A percentile compares a stretch with the other conserved stretches of the same genome.
phyloP scores from a whole-genome alignment of 2,888 invertebrate genomes.

The Tachina grossa region DNA sequence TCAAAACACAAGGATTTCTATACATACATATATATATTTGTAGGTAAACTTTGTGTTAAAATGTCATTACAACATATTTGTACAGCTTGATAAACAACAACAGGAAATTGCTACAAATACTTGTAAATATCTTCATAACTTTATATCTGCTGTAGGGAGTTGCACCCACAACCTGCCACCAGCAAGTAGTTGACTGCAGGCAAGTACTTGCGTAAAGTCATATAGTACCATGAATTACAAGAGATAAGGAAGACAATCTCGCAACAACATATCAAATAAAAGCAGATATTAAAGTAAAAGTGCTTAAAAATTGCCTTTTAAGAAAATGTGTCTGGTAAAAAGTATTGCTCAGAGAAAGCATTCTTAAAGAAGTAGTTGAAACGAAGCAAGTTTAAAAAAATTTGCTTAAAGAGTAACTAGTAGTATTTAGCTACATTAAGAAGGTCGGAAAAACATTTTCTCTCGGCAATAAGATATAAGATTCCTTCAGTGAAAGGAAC shows the following conservation, averaged over 20 bases:
- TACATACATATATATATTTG: slow-evolving; percentile 1
- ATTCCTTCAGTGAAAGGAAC: no score
- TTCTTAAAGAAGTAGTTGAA: no score
- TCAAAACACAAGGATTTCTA: no score
- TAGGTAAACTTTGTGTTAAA: slow-evolving; percentile 63
- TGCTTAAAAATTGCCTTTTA: neutral
- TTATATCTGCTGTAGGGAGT: slow-evolving; percentile 5
- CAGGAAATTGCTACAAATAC: slow-evolving; percentile 70
- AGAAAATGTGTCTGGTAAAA: neutral
- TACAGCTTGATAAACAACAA: slow-evolving; percentile 72
- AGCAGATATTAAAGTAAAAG: neutral
- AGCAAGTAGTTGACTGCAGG: neutral
- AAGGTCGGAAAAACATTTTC: no score
- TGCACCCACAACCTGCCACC: slow-evolving; percentile 5
- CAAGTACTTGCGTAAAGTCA: neutral
- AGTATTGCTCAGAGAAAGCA: no score
- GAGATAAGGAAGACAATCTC: neutral
- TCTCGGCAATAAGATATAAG: no score
- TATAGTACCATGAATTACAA: neutral
- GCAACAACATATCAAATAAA: neutral
- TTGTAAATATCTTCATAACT: slow-evolving; percentile 65
- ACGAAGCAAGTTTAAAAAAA: no score
- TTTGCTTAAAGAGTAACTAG: no score
- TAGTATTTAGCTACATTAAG: no score
- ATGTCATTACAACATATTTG: slow-evolving; percentile 71